Conservation (phyloP, 2,113 vertebrate species). For the Motacilla tschutschensis region DNA sequence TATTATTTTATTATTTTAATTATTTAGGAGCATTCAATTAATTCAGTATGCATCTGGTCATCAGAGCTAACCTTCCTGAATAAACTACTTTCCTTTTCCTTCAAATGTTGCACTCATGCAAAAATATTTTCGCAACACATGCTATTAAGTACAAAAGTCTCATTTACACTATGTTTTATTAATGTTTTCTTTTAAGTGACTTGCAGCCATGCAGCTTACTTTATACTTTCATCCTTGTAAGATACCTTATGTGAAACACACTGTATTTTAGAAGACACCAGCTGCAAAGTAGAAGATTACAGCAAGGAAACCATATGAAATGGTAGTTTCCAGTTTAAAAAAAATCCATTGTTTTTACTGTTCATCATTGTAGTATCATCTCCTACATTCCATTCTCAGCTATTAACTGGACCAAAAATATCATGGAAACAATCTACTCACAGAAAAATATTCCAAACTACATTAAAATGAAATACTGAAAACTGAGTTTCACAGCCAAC, state of each 20-base stretch:
- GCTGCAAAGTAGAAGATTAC: neutral
- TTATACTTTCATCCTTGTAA: conserved; percentile 38
- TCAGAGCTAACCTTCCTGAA: neutral
- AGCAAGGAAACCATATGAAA: neutral
- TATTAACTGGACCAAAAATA: neutral
- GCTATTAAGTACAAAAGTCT: conserved; percentile 7
- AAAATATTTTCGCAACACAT: conserved; percentile 34
- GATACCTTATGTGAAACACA: neutral
- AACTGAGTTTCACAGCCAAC: neutral
- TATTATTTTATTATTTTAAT: conserved; percentile 71
- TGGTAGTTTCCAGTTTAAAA: neutral
- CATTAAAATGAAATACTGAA: neutral
- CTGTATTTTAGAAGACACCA: neutral
- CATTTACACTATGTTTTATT: conserved; percentile 15
- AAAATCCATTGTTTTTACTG: neutral
- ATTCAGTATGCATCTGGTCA: conserved; percentile 50
- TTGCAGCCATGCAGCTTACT: neutral
- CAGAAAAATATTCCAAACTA: neutral
- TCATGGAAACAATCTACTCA: neutral
- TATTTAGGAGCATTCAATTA: conserved; percentile 65
- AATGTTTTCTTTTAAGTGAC: conserved; percentile 39
- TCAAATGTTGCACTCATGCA: neutral
- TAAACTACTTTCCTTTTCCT: neutral
- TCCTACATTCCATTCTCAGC: neutral
- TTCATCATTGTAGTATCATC: neutral